Evolutionary conservation across 1,140 invertebrate species (phyloP), one percentile per base, ranked within the genome.

Genomic region (Dendroctonus ponderosae): DNA sequence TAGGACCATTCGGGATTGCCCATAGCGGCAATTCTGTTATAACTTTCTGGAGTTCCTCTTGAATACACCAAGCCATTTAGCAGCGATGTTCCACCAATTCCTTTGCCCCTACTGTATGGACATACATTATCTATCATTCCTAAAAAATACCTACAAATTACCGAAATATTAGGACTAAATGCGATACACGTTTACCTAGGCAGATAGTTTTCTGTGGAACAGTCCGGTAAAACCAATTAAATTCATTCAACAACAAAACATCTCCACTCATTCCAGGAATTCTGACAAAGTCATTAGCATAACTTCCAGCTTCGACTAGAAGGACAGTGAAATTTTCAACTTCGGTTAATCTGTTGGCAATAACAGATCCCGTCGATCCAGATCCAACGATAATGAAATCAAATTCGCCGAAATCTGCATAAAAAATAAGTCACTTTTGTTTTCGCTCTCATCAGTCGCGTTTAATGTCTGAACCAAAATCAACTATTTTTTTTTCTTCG

Each of bases 161-260:
- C 3, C 11, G 7, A 26, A 26, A 48, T 60, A 15, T 60, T 60
- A 48, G 6, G 7, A 11, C 43, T 8, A 7, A 60, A 44, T 1
- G n/a, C 42, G 14, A 12, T 60, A n/a, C 6, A 58, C 3, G 46
- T n/a, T 7, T 58, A 71, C 70, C 70, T 37, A 69, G 53, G 44
- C 70, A 71, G 40, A 57, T 43, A 7, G 26, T 64, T 5, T 44
- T 64, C 50, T 71, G 70, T 6, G 70, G 64, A 4, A 63, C 84
- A 66, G 89, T 89, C 8, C 76, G 74, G 73, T 89, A 92, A 52
- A 84, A 81, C 91, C 90, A 93, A 72, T 92, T 85, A 15, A 83
- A 79, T 37, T 80, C 76, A 0, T 85, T 86, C 0, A 75, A 76
- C 37, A 69, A 84, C 82, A 62, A 85, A 81, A 58, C 83, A 81